Evolutionary conservation across 2,113 vertebrate species (phyloP).

Genomic region (Dolichotis patagonum): DNA sequence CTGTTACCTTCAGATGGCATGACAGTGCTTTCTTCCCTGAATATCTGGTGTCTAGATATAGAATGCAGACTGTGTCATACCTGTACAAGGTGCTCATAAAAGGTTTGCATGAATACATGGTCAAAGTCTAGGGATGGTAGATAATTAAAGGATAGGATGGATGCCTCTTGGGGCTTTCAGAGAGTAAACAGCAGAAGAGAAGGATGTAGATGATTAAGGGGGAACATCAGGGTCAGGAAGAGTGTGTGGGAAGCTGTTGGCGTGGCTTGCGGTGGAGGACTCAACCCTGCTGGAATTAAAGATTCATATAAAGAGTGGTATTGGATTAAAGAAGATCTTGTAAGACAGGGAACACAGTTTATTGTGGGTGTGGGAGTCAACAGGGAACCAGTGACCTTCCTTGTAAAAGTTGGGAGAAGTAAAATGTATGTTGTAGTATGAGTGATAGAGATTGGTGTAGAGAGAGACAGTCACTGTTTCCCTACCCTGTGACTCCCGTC

Average conservation of each 20-base stretch:
- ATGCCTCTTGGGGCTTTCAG: background rate
- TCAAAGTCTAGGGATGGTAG: background rate
- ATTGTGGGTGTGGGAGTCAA: background rate
- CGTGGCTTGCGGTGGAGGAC: constrained; percentile 9
- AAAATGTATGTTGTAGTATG: background rate
- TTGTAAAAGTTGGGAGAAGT: background rate
- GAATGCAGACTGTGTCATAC: background rate
- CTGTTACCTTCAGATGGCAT: background rate
- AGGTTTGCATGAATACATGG: background rate
- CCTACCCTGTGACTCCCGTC: too few species aligned
- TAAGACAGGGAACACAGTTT: constrained; percentile 54
- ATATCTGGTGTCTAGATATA: background rate
- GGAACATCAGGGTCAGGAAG: background rate
- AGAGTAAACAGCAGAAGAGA: background rate
- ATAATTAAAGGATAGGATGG: constrained; percentile 32
- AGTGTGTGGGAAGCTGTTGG: background rate
- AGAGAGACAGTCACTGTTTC: background rate
- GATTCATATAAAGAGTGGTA: background rate
- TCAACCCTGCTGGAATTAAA: constrained; percentile 17
- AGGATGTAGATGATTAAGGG: background rate
- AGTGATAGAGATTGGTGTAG: background rate
- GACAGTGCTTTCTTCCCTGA: background rate
- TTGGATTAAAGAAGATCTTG: constrained; percentile 47
- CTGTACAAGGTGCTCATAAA: background rate
- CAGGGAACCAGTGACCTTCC: background rate